Evolutionary conservation across 92 coral and sea anemone genomes (phyloP).

Genomic region (Nematostella vectensis): DNA sequence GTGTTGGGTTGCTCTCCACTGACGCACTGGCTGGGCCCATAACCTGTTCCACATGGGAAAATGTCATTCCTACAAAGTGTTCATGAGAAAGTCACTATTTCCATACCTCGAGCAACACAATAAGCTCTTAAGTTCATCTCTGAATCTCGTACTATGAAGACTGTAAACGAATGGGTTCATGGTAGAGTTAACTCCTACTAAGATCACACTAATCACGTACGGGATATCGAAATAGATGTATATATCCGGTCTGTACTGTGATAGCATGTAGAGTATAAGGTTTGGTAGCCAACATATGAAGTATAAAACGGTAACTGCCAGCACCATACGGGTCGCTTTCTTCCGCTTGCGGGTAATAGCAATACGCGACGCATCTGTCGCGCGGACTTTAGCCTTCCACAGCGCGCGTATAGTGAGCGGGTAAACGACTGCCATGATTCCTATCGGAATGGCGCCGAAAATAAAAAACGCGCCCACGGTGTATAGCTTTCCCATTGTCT

Average conservation of each 20-base stretch:
- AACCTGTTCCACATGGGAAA: too few relatives aligned
- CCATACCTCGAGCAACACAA: conserved; percentile 32
- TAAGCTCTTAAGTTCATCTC: conserved; percentile 40
- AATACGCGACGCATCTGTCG: conserved; percentile 27
- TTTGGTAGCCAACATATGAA: conserved; percentile 60
- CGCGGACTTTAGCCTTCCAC: conserved; percentile 40
- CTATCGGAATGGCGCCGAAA: conserved; percentile 50
- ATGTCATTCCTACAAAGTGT: too few relatives aligned
- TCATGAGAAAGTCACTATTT: conserved; percentile 22
- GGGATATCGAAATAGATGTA: conserved; percentile 33
- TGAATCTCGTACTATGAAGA: conserved; percentile 64
- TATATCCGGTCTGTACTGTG: conserved; percentile 24
- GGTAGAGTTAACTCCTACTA: conserved; percentile 64
- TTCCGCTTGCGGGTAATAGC: conserved; percentile 31
- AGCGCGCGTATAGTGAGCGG: conserved; percentile 36
- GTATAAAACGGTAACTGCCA: conserved; percentile 42
- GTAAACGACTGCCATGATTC: conserved; percentile 45
- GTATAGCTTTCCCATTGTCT: conserved; percentile 30
- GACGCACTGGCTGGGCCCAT: not conserved
- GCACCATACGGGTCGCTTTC: conserved; percentile 64
- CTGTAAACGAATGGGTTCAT: conserved; percentile 78
- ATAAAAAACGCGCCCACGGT: conserved; percentile 45
- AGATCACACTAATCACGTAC: conserved; percentile 36
- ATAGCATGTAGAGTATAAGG: conserved; percentile 50
- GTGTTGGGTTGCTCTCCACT: too few relatives aligned